Base-by-base conservation (phyloP, 2,113 vertebrate species). In the Etheostoma spectabile region DNA sequence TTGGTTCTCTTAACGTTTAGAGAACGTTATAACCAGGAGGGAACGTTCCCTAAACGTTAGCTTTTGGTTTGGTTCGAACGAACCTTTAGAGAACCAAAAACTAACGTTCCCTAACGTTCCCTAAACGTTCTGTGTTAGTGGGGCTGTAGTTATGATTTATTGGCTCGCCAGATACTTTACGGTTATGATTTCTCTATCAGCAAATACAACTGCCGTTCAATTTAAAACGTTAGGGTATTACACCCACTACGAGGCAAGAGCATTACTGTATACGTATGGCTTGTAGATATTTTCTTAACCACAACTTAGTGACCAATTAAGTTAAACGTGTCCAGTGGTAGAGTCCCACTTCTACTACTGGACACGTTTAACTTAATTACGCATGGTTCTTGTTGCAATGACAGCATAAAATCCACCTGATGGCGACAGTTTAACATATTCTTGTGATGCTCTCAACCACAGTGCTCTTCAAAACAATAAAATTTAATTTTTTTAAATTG, bases 391-490 rank as follows among this genome's bases (percentile, higher is more conserved):
- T 57, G 27, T 48, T 77, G 60, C 15, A 71, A 7, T 27, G 22
- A 49, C 19, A 69, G 7, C 0, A 46, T 2, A n/a, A 46, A 30
- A 3, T 65, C 86, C 89, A 85, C 78, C 11, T 69, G 88, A 75
- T 82, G 89, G 86, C 79, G 86, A 83, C 79, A 90, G 69, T 65
- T 74, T 33, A 30, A 12, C 5, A 61, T 16, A 64, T 22, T 57
- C 16, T 21, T 8, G n/a, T 14, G 12, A 64, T 1, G 24, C 5
- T 64, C 8, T 38, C 16, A 0, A 21, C 1, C 2, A 0, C 6
- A 21, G 22, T n/a, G 22, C 30, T 21, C 22, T 8, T 13, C 3
- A 53, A n/a, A 74, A 60, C 5, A 19, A 6, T 35, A 0, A n/a
- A 45, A 30, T 18, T 30, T 30, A n/a, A 55, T 27, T 22, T 61